Evolutionary conservation across 2,888 invertebrate genomes (phyloP), one percentile per base, ranked within the genome.

Genomic region (Heliconius aoede): DNA sequence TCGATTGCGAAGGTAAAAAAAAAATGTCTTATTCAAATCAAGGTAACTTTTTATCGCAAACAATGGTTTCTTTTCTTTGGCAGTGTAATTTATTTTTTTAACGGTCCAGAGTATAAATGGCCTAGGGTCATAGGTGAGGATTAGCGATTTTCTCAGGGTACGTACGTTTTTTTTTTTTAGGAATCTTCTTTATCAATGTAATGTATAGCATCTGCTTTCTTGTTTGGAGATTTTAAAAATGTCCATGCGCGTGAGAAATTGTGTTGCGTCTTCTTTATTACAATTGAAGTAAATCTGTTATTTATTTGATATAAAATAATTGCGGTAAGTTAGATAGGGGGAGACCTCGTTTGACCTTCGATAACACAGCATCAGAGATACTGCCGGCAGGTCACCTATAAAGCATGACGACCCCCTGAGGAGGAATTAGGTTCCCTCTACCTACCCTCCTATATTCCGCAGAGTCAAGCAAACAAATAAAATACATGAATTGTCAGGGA

Each of bases 51-150:
- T 92, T 89, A 84, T 81, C 24, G 75, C 91, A 90, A 92, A 93
- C 93, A 93, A 94, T 90, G 77, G 86, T 80, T 85, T 82, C 87
- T 87, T 91, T 92, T 91, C 90, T 91, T 91, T 83, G 84, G 83
- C 77, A 82, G 81, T 85, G 85, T 87, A 87, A 86, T 91, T 91
- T 90, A 89, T 91, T 91, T 91, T 90, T 91, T 89, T 88, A 90
- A 90, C 89, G 89, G 92, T 90, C 91, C 88, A 88, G 81, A 85
- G 83, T 81, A 74, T 82, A 78, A 87, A 87, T 92, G 85, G 91
- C 93, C 94, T 78, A 82, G 92, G 94, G 94, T 94, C 94, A 94
- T 91, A 93, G 94, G 91, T 93, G 89, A 93, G 84, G 88, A 86
- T 86, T 86, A 86, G 84, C 85, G 88, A 86, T 86, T 88, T 93